Evolutionary conservation across 2,888 invertebrate genomes (phyloP), one percentile per base, ranked within the genome.

Genomic region (Drosophila colorata): DNA sequence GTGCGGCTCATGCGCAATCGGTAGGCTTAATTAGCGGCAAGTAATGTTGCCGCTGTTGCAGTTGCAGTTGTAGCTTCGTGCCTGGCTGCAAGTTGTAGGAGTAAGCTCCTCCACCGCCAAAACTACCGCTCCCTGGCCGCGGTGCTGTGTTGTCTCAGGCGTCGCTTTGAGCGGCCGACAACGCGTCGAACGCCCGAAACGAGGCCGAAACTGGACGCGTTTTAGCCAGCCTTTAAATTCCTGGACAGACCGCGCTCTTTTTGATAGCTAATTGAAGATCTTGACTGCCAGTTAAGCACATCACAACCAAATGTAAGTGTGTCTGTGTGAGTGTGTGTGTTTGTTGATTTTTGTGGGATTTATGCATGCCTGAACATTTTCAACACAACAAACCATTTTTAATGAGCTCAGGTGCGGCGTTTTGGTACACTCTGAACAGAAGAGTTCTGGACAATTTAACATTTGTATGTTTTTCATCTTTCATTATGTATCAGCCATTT

Each of bases 251-350:
- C 60, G 64, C 72, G 56, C 60, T 49, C 51, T 53, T 41, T 81
- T 78, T 70, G 88, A 90, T 90, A 84, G 78, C 90, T 90, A 90
- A 90, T 90, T 90, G 90, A 86, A 90, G 90, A 90, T 90, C 84
- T 87, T 68, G 63, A 52, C 59, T 55, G 67, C 43, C 49, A 73
- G 80, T 86, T 88, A 83, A 80, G 78, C 81, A 25, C 66, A 57
- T 72, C 72, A 74, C 63, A 49, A 20, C 35, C 37, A 25, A 23
- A 33, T 38, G 14, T 47, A 35, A 55, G 18, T 49, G 14, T 40
- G 20, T 20, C 6, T 31, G 31, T 40, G 38, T 49, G n/a, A 16
- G 13, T 25, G 16, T 35, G 46, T 46, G 46, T 44, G 35, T 49
- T 49, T 55, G 43, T 40, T 23, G 37, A 44, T 18, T 69, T 35